phyloP scores from a whole-genome alignment of 2,113 vertebrate species.

The Passer domesticus region DNA sequence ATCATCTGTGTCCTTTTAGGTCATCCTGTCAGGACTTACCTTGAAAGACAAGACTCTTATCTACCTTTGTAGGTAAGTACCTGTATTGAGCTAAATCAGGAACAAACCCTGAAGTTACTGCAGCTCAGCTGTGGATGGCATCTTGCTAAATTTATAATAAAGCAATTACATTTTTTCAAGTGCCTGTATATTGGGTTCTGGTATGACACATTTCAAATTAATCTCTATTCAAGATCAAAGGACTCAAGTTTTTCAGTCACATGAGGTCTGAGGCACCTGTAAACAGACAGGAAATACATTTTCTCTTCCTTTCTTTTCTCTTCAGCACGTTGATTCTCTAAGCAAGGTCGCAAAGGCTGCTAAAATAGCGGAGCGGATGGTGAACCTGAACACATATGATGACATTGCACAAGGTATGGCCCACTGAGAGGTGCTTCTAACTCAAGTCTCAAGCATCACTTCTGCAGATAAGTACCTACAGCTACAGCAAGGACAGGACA shows the following conservation, averaged over 20 bases:
- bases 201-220: neutral
- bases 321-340: constrained; percentile 79
- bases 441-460: neutral
- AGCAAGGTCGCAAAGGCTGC: constrained; percentile 76
- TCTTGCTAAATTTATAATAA: neutral
- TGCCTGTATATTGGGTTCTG: neutral
- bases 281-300: neutral
- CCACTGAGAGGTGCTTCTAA: neutral
- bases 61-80: neutral
- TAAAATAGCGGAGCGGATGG: constrained; percentile 90
- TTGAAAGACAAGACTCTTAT: neutral
- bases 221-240: neutral
- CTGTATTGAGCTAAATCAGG: neutral
- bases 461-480: neutral
- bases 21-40: neutral
- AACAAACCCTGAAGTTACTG: neutral
- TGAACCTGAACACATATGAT: constrained; percentile 89
- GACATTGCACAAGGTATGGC: constrained; percentile 87
- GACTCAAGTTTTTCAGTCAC: neutral
- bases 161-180: neutral
- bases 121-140: neutral
- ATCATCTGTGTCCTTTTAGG: neutral
- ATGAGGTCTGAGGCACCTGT: neutral
- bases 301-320: neutral
- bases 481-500: neutral